phyloP scores from a whole-genome alignment of 2,113 vertebrate species.

The Reinhardtius hippoglossoides region DNA sequence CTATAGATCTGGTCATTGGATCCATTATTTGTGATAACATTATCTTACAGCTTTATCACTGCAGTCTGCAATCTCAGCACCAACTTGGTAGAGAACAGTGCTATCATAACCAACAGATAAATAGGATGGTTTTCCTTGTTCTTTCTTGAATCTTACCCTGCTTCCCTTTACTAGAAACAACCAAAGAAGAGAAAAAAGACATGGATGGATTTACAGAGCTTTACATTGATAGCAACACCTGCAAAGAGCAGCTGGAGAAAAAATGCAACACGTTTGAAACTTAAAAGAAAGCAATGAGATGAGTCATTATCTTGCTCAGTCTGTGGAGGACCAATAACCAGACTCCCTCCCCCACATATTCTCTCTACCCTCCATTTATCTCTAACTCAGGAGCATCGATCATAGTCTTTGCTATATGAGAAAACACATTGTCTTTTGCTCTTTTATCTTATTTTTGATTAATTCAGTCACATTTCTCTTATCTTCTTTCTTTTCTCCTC shows the following conservation, averaged over 20 bases:
- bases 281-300: conserved; percentile 76
- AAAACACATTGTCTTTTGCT: not conserved
- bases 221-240: conserved; percentile 73
- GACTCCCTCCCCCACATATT: conserved; percentile 39
- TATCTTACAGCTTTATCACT: not conserved
- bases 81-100: not conserved
- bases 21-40: conserved; percentile 2
- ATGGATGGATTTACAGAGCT: conserved; percentile 65
- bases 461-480: conserved; percentile 7
- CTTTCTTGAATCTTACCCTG: conserved; percentile 46
- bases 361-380: not conserved
- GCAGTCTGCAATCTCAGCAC: not conserved
- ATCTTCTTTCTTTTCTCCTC: not conserved
- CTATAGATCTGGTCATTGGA: not conserved
- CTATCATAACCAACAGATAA: conserved; percentile 6
- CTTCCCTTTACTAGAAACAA: conserved; percentile 72
- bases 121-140: not conserved
- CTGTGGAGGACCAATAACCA: conserved; percentile 81
- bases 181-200: conserved; percentile 56
- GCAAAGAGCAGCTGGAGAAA: conserved; percentile 70
- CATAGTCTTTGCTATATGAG: not conserved
- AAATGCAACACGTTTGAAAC: conserved; percentile 65
- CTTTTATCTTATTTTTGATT: conserved; percentile 1
- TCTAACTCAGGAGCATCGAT: conserved; percentile 1
- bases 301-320: conserved; percentile 65